phyloP scores from a whole-genome alignment of 2,888 invertebrate genomes.

The Campoplex capitator region DNA sequence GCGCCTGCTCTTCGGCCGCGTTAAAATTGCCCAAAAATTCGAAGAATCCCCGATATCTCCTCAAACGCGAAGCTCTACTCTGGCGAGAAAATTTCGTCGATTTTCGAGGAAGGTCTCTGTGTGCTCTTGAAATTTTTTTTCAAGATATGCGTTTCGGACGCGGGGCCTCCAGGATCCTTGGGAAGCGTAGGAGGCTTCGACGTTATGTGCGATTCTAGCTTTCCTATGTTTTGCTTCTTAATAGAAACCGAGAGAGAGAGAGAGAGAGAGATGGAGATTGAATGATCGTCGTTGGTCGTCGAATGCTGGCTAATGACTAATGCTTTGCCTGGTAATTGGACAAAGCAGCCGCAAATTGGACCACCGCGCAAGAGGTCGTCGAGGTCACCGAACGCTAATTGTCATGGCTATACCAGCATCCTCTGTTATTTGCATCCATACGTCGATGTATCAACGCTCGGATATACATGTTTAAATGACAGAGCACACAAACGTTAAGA shows the following conservation, averaged over 20 bases:
- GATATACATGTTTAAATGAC: conserved; percentile 10
- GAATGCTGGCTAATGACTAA: conserved; percentile 79
- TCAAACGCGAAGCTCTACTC: neutral
- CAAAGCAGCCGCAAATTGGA: conserved; percentile 85
- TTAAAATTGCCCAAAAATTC: conserved; percentile 84
- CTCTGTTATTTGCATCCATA: conserved; percentile 64
- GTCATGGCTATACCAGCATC: conserved; percentile 73
- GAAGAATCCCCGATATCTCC: conserved; percentile 78
- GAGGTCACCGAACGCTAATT: conserved; percentile 81
- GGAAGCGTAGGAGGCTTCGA: neutral
- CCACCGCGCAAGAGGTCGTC: conserved; percentile 82
- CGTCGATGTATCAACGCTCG: conserved; percentile 51
- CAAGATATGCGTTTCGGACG: neutral
- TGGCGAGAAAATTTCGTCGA: neutral
- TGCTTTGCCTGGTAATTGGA: conserved; percentile 82
- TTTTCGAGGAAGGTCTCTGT: neutral
- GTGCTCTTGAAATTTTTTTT: neutral
- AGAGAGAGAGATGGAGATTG: neutral
- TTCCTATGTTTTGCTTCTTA: conserved; percentile 15
- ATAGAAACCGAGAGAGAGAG: conserved; percentile 11
- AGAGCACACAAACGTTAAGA: neutral
- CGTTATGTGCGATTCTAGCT: neutral
- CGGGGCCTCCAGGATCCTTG: neutral
- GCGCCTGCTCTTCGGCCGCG: conserved; percentile 80
- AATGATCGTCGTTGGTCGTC: conserved; percentile 76